Conservation (phyloP, 2,113 vertebrate species). For the Aptenodytes patagonicus region DNA sequence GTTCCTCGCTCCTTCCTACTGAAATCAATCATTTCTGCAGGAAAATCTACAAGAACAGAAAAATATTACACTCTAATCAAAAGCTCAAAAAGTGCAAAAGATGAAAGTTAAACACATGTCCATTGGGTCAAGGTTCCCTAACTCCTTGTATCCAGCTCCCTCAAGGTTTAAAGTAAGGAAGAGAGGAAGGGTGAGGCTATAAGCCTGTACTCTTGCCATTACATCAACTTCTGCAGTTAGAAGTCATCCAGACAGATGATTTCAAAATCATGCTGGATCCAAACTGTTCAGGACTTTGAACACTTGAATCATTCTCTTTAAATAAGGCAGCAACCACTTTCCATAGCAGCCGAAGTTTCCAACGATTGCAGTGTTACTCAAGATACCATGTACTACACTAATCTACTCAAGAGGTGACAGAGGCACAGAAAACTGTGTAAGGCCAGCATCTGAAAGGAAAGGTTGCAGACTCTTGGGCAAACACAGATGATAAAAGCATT, state of each 20-base stretch:
- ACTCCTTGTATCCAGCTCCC: background rate
- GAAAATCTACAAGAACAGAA: background rate
- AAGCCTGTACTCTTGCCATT: background rate
- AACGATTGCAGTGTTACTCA: background rate
- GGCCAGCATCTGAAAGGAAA: conserved; percentile 37
- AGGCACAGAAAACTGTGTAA: background rate
- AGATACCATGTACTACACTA: background rate
- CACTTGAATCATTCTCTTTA: background rate
- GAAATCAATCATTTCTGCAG: background rate
- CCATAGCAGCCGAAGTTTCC: background rate
- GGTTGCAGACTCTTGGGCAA: conserved; percentile 45
- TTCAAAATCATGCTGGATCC: background rate
- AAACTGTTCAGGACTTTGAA: background rate
- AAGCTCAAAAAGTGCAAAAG: background rate
- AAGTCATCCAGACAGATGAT: background rate
- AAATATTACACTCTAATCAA: background rate
- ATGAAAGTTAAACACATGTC: background rate
- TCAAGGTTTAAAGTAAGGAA: background rate
- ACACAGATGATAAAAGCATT: conserved; percentile 56
- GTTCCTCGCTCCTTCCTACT: background rate
- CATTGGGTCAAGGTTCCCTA: background rate
- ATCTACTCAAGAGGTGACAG: conserved; percentile 21
- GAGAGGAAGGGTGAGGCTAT: background rate
- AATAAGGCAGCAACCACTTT: background rate
- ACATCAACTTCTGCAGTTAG: background rate